phyloP scores from a whole-genome alignment of 2,888 invertebrate genomes.

The Prosopocoilus inquinatus region DNA sequence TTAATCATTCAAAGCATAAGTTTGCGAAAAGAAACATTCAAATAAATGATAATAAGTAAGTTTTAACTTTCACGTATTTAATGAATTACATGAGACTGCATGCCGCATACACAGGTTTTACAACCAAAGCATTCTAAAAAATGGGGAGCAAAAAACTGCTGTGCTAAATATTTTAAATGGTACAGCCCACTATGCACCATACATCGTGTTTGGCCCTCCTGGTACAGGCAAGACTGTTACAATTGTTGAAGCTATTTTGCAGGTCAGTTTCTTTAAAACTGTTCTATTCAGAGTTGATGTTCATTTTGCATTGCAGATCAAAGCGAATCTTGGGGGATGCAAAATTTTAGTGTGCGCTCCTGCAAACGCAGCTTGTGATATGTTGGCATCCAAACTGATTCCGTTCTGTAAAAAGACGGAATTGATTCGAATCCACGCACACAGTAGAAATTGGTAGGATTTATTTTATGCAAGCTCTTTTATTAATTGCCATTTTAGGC shows the following conservation, averaged over 20 bases:
- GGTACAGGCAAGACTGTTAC: slow-evolving; percentile 78
- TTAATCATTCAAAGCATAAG: not conserved
- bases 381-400: slow-evolving; percentile 54
- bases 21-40: not conserved
- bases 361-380: slow-evolving; percentile 72
- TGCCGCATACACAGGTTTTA: slow-evolving; percentile 40
- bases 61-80: not conserved
- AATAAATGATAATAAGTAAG: slow-evolving; percentile 25
- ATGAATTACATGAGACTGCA: not conserved
- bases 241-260: slow-evolving; percentile 68
- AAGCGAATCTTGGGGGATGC: slow-evolving; percentile 41
- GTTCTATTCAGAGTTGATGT: too few species aligned
- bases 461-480: not conserved
- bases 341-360: slow-evolving; percentile 65
- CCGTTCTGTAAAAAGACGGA: slow-evolving; percentile 32
- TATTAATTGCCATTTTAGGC: slow-evolving; percentile 6
- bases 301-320: slow-evolving; percentile 33
- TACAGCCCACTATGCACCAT: slow-evolving; percentile 66
- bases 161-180: slow-evolving; percentile 66
- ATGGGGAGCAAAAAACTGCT: slow-evolving; percentile 63
- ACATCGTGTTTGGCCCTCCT: slow-evolving; percentile 84
- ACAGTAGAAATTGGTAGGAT: slow-evolving; percentile 43
- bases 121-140: slow-evolving; percentile 51
- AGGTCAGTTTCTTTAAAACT: slow-evolving; percentile 47
- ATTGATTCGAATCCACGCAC: slow-evolving; percentile 53